phyloP scores from a whole-genome alignment of 2,888 invertebrate species.

The Rutpela maculata region DNA sequence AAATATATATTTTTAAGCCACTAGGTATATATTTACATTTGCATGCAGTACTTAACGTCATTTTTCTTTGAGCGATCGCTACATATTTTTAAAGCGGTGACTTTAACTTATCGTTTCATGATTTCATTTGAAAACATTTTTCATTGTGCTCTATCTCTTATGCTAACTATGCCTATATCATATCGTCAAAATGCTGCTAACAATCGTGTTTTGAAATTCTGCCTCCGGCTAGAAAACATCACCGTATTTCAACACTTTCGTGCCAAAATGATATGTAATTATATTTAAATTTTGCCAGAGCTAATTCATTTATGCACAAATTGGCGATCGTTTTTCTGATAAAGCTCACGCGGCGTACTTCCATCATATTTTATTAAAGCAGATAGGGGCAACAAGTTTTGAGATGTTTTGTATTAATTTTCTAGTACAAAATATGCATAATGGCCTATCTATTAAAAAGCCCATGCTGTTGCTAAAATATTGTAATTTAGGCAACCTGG shows the following conservation, averaged over 20 bases:
- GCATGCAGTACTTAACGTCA: too few relatives aligned
- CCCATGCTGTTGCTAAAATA: neutral
- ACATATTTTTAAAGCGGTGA: too few relatives aligned
- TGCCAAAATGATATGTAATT: constrained; percentile 22
- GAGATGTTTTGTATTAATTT: neutral
- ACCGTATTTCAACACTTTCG: constrained; percentile 6
- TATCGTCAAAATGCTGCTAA: neutral
- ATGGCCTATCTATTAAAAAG: neutral
- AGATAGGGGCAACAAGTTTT: constrained; percentile 17
- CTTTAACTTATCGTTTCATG: too few relatives aligned
- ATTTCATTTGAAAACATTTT: too few relatives aligned
- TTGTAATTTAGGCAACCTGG: neutral
- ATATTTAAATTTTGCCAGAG: constrained; percentile 1
- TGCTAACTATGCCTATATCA: neutral
- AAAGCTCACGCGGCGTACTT: constrained; percentile 9
- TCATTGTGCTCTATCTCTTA: too few relatives aligned
- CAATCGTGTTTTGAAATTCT: neutral
- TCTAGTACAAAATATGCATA: neutral
- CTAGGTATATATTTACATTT: too few relatives aligned
- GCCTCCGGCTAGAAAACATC: neutral
- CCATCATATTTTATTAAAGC: constrained; percentile 13
- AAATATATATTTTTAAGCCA: too few relatives aligned
- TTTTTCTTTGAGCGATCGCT: too few relatives aligned
- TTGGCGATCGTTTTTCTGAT: constrained; percentile 27
- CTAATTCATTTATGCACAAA: constrained; percentile 15